phyloP scores from a whole-genome alignment of 2,797 vertebrate genomes.

The Cuculus canorus region DNA sequence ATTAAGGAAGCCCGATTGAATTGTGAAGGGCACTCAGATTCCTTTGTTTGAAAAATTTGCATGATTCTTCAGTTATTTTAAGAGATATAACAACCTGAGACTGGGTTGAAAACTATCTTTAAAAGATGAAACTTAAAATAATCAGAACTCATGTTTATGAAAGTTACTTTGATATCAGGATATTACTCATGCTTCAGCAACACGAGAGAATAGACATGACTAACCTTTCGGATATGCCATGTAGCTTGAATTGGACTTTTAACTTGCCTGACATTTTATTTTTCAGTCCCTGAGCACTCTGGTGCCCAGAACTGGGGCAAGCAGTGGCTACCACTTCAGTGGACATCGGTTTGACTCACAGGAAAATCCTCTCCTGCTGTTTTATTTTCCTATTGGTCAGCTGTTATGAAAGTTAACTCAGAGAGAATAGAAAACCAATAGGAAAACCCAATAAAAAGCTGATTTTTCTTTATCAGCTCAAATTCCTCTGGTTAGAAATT shows the following conservation, averaged over 20 bases:
- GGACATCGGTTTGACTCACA: not conserved
- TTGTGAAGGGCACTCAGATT: not conserved
- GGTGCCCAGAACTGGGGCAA: not conserved
- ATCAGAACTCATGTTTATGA: not conserved
- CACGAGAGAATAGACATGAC: not conserved
- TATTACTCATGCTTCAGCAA: not conserved
- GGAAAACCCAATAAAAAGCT: not conserved
- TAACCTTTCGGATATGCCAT: not conserved
- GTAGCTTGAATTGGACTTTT: not conserved
- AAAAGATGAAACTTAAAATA: not conserved
- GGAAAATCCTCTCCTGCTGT: conserved; percentile 1
- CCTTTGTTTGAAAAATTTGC: not conserved
- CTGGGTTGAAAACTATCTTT: not conserved
- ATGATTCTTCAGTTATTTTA: not conserved
- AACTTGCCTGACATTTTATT: not conserved
- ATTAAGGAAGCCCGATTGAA: not conserved
- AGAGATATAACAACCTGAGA: not conserved
- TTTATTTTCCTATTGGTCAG: conserved; percentile 53
- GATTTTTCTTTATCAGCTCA: conserved; percentile 50
- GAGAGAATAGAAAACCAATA: conserved; percentile 38
- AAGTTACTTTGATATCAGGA: not conserved
- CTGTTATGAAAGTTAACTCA: conserved; percentile 55
- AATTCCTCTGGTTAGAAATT: conserved; percentile 42
- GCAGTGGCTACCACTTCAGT: not conserved
- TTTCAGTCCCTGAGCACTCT: not conserved